Base-by-base conservation (phyloP, 1,140 invertebrate genomes). In the Trachymyrmex cornetzi region DNA sequence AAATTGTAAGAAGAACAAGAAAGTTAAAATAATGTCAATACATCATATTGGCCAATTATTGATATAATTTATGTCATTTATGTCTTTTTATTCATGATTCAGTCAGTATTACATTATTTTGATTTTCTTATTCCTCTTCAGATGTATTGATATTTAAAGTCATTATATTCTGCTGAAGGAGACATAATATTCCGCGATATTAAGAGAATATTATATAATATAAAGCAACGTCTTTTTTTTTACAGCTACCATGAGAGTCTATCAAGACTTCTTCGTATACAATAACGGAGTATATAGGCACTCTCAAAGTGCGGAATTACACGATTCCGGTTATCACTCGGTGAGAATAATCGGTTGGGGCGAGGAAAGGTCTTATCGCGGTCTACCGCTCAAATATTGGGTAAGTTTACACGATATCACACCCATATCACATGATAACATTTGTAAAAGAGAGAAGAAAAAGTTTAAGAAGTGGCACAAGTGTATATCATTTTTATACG, bases 341-440 rank as follows among this genome's bases (percentile, higher is more conserved):
- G 98, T 99, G 0, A 96, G 98, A 91, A 97, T 99, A 88, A 95
- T 99, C 0, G 99, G 99, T 27, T 99, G 98, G 98, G 98, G 98
- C 11, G 97, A 98, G 93, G 97, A 98, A 88, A 93, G 94, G 0
- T 48, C 71, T 19, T 30, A 19, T 53, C 91, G 93, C 72, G 92
- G 92, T 11, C 91, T 94, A 55, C 94, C 96, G 12, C 94, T 97
- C 3, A 98, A 98, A 95, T 99, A 98, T 92, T 99, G 98, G 98
- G 98, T 99, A 96, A 97, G 96, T 94, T 85, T 75, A 55, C 19
- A 38, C 14, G 4, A 16, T 30, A 61, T 30, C 38, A 2, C 38
- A 24, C 16, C 14, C 53, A 55, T 19, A 44, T 44, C 22, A 71
- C 44, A 30, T 5, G 44, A 61, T 75, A 53, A 77, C 24, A 16